phyloP scores from a whole-genome alignment of 1,140 invertebrate species.

The Drosophila busckii region DNA sequence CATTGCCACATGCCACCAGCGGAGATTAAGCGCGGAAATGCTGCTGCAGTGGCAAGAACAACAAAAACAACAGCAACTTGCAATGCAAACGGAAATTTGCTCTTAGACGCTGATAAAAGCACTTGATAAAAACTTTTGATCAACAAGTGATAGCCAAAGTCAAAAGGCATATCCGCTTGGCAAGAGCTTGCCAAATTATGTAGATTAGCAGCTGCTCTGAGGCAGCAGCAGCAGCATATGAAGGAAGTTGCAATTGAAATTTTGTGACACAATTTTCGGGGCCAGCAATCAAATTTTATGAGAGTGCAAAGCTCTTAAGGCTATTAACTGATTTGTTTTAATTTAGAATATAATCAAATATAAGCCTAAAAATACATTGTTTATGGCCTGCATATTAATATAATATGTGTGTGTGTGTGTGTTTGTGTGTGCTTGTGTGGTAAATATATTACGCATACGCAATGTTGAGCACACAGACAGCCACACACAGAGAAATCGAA shows the following conservation, averaged over 20 bases:
- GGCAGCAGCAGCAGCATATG: conserved; percentile 9
- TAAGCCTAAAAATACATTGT: too few relatives aligned
- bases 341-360: background rate
- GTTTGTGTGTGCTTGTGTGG: too few relatives aligned
- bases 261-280: background rate
- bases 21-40: conserved; percentile 66
- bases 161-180: conserved; percentile 10
- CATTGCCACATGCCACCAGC: conserved; percentile 40
- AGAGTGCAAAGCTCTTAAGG: too few relatives aligned
- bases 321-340: conserved; percentile 5
- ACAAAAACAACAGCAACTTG: conserved; percentile 25
- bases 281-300: too few relatives aligned
- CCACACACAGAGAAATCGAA: too few relatives aligned
- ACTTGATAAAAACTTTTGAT: conserved; percentile 44
- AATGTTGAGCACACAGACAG: too few relatives aligned
- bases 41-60: conserved; percentile 17
- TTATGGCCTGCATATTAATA: too few relatives aligned
- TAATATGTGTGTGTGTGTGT: too few relatives aligned
- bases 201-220: conserved; percentile 37
- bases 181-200: conserved; percentile 56
- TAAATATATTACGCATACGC: conserved; percentile 30
- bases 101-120: conserved; percentile 6
- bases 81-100: conserved; percentile 59
- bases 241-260: conserved; percentile 44
- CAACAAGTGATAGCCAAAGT: conserved; percentile 56